Base-by-base conservation (phyloP, 2,888 invertebrate genomes). In the Papilio gigon region DNA sequence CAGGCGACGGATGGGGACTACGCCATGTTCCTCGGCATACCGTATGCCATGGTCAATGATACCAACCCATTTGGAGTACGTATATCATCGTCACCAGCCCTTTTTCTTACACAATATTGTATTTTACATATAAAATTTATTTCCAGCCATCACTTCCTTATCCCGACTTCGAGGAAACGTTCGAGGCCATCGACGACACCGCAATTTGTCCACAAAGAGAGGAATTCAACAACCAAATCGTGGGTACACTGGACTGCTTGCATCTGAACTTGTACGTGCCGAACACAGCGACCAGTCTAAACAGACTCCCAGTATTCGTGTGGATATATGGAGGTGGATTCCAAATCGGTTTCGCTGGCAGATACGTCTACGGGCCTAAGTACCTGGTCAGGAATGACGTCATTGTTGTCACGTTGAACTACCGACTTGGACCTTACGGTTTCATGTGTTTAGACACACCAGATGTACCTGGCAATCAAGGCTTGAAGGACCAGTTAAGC, bases 401-500 rank as follows among this genome's bases (percentile, higher is more conserved):
- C 0, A 80, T 88, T 60, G 71, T 86, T 37, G 84, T 88, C 0
- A 83, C 84, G 1, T 22, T 87, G 0, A 88, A 88, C 71, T 89
- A 88, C 53, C 77, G 89, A 6, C n/a, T 87, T 0, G 85, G 86
- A 0, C 80, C 83, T 1, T 88, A 85, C 63, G 88, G 88, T 3
- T 88, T 88, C 62, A 84, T 88, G 82, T 86, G 86, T 66, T 73
- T 87, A 0, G 79, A 84, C 27, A 81, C 73, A 0, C 77, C 81
- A 0, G 76, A 80, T n/a, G 73, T 86, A n/a, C 81, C 86, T 0
- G 88, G 87, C 0, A 88, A 88, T 68, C 85, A 86, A 71, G 88
- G 86, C 0, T 68, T 88, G 0, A 88, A 86, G 70, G 88, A 88
- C 70, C 87, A 87, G 72, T 65, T 76, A 6, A 67, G 76, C 44